Percentiles rank a stretch among this genome's conserved stretches.
phyloP scores from a whole-genome alignment of 2,888 invertebrate genomes.

The Noctuana brunneofusca region DNA sequence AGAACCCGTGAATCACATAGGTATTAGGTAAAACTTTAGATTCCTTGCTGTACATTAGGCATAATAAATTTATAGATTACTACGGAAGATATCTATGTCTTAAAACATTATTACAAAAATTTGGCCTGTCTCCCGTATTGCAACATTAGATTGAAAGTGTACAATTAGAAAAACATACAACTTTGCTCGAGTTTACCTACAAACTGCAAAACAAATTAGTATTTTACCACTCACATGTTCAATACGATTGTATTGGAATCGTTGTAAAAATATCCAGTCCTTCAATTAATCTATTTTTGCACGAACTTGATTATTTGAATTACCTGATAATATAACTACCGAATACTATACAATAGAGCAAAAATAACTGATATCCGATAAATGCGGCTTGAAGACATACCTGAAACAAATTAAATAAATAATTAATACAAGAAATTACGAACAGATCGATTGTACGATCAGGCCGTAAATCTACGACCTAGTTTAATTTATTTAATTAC shows the following conservation, averaged over 20 bases:
- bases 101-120: constrained; percentile 8
- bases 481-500: not conserved
- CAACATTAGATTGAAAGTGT: not conserved
- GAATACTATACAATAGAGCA: constrained; percentile 61
- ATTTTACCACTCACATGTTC: not conserved
- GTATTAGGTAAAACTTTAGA: not conserved
- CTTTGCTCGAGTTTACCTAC: not conserved
- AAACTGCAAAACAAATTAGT: not conserved
- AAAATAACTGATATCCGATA: constrained; percentile 59
- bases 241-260: constrained; percentile 43
- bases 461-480: not conserved
- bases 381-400: constrained; percentile 49
- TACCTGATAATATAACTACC: constrained; percentile 57
- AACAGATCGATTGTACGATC: no score
- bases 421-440: no score
- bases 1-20: not conserved
- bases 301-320: constrained; percentile 40
- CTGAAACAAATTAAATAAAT: constrained; percentile 65
- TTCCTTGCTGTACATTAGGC: not conserved
- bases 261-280: constrained; percentile 41
- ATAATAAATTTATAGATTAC: not conserved
- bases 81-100: not conserved
- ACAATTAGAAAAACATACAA: not conserved
- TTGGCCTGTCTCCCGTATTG: constrained; percentile 14
- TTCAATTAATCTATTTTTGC: constrained; percentile 50